Evolutionary conservation across 2,797 vertebrate species (phyloP), one percentile per base, ranked within the genome.

Genomic region (Hapalemur alaotrensis): DNA sequence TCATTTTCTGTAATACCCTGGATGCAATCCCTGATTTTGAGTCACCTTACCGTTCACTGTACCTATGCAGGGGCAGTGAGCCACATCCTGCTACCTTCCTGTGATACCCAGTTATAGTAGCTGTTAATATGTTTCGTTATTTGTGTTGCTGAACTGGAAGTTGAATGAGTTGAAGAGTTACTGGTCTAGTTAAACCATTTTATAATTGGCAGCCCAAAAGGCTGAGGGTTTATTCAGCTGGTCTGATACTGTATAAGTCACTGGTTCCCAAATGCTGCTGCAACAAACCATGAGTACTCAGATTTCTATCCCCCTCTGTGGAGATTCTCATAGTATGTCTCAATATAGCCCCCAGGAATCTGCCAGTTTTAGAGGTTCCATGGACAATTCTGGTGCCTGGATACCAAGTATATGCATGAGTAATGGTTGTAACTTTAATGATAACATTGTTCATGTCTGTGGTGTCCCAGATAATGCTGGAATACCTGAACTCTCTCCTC

Each of bases 31-130:
- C 76, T 96, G 61, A 69, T 48, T 28, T 85, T 82, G 61, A 63
- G 28, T 35, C 82, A 79, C 54, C 35, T 72, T 35, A 0, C 15
- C 48, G 28, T 18, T 89, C 5, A 11, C 70, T 5, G 65, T 67
- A 32, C 5, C 0, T 23, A 0, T 14, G 54, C 30, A 46, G 46
- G 20, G 0, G 3, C 30, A 17, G 38, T 93, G 3, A 0, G 4
- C 38, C 54, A 50, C 5, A 79, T 87, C 86, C 63, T 93, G 1
- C 8, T 76, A 1, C 28, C 67, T 76, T 8, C 9, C 1, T 54
- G 0, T 17, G 82, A 1, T 84, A 41, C 23, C 76, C 48, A n/a
- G 10, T 88, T 69, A 46, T 6, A 91, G 38, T 88, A 87, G 75
- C 92, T 25, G 28, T 59, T 59, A 59, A 25, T 12, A 0, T 46